These are phyloP conservation scores for Tanypteryx hageni DNA, from an alignment of 2,888 invertebrate species.

Conservation along the genomic window DNA sequence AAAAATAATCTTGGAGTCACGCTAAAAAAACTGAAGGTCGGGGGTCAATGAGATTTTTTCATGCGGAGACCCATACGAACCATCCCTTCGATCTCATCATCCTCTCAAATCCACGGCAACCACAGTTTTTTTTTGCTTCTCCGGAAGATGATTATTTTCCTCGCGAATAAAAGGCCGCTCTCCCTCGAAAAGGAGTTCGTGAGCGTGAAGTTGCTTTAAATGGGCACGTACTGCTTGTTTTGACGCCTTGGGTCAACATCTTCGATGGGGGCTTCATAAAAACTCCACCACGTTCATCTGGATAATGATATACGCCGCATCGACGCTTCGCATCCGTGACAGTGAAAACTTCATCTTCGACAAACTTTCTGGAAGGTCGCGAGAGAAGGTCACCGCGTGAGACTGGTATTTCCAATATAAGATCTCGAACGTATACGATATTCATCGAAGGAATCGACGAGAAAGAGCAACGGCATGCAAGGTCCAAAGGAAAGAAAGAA, in stretches of 20 bases:
- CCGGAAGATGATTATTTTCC: background rate
- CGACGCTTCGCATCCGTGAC: constrained; percentile 12
- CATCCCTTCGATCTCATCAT: background rate
- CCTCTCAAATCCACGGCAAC: background rate
- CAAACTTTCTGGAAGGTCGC: constrained; percentile 28
- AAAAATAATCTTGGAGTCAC: background rate
- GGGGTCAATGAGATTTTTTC: background rate
- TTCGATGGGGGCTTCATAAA: background rate
- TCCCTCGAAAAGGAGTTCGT: background rate
- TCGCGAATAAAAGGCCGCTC: background rate
- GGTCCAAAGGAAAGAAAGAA: too few species aligned
- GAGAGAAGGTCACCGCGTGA: background rate
- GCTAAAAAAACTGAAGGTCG: background rate
- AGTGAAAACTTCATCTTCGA: background rate
- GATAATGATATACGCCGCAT: background rate
- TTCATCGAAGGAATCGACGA: background rate
- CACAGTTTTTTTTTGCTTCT: background rate
- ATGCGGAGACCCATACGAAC: background rate
- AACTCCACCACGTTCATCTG: background rate
- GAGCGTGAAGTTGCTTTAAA: background rate
- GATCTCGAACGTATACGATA: background rate
- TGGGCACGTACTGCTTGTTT: background rate
- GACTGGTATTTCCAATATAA: background rate
- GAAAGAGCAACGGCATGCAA: too few species aligned
- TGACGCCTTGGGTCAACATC: background rate